Evolutionary conservation across 2,113 vertebrate genomes (phyloP).

Genomic region (Spheniscus mendiculus): DNA sequence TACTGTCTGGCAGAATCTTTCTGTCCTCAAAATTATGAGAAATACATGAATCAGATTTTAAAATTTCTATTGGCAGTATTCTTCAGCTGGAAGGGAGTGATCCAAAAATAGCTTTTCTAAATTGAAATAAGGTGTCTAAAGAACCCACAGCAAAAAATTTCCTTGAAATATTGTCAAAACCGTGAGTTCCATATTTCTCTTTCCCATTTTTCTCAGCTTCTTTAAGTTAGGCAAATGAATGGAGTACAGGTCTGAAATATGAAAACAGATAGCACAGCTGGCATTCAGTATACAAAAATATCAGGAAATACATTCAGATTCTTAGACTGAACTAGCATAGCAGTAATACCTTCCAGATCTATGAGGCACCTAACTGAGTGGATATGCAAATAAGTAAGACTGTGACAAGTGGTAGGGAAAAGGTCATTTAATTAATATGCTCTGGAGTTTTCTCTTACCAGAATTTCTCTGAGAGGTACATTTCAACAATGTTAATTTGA

Average conservation of each 20-base stretch:
- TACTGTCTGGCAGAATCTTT: neutral
- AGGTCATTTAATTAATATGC: neutral
- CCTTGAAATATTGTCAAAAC: neutral
- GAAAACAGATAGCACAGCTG: neutral
- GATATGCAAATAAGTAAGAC: neutral
- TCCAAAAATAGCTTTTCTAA: neutral
- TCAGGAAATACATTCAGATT: neutral
- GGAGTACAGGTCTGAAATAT: neutral
- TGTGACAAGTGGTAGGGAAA: neutral
- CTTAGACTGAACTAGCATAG: neutral
- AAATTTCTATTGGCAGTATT: neutral
- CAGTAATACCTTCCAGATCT: neutral
- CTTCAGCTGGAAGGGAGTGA: neutral
- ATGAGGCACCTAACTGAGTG: neutral
- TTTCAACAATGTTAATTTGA: neutral
- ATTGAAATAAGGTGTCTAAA: neutral
- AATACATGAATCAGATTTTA: neutral
- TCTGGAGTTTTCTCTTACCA: neutral
- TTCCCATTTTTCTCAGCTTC: neutral
- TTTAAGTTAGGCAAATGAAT: neutral
- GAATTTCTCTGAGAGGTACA: neutral
- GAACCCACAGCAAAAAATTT: neutral
- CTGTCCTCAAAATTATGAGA: neutral
- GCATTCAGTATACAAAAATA: neutral
- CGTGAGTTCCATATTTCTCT: neutral